Conservation (phyloP, 1,140 invertebrate species). For the Apolygus lucorum region DNA sequence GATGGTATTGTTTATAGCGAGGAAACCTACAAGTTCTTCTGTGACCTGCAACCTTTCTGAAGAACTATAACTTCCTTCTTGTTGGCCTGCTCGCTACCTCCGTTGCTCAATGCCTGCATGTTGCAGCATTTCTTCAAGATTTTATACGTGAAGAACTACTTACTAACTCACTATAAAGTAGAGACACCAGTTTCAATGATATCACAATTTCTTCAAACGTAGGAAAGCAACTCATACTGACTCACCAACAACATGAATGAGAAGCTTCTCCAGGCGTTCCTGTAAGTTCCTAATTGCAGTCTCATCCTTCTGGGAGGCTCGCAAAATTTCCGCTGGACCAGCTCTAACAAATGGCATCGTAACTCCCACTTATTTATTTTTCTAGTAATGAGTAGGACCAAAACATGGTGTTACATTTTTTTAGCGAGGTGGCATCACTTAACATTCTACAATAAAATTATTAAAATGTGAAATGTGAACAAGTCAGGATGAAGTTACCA, state of each 20-base stretch:
- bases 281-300: neutral
- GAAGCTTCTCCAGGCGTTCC: neutral
- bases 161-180: neutral
- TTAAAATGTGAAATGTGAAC: no score
- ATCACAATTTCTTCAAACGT: neutral
- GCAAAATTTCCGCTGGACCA: neutral
- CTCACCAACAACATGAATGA: neutral
- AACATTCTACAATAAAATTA: no score
- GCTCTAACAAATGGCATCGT: constrained; percentile 1
- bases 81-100: neutral
- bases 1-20: no score
- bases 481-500: no score
- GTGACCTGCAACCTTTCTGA: no score
- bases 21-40: no score
- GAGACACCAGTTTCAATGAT: neutral
- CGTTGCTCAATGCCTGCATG: neutral
- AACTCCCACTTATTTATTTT: no score
- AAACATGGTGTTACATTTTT: no score
- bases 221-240: neutral
- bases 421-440: no score
- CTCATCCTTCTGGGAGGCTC: neutral
- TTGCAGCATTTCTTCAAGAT: neutral
- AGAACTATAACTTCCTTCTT: no score
- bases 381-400: no score
- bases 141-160: neutral